Percentiles rank a stretch among this genome's conserved stretches.
Evolutionary conservation across 1,140 invertebrate genomes (phyloP).

Genomic region (Tribolium madens): DNA sequence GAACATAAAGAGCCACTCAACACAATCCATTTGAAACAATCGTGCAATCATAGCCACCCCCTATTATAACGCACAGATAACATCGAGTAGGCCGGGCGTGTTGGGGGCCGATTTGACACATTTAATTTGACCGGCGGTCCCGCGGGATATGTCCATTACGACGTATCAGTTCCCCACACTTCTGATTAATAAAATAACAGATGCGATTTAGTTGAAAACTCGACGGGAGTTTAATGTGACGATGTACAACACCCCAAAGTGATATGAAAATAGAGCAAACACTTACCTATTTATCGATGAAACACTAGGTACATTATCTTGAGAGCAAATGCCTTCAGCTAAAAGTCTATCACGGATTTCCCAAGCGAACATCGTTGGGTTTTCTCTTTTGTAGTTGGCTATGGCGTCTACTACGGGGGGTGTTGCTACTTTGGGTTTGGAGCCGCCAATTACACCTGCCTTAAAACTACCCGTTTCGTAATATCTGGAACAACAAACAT

Average conservation of each 20-base stretch:
- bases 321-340: conserved; percentile 96
- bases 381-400: conserved; percentile 97
- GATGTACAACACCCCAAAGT: not conserved
- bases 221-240: conserved; percentile 5
- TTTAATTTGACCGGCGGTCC: conserved; percentile 60
- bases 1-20: conserved; percentile 25
- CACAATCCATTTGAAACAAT: conserved; percentile 58
- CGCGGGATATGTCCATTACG: conserved; percentile 53
- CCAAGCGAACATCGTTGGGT: conserved; percentile 99
- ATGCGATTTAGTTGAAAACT: conserved; percentile 44
- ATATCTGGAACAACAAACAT: conserved; percentile 77
- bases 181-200: conserved; percentile 55
- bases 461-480: conserved; percentile 99
- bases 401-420: conserved; percentile 98
- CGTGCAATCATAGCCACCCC: conserved; percentile 58
- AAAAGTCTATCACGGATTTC: conserved; percentile 97
- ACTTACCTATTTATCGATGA: conserved; percentile 98
- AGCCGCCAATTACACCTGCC: conserved; percentile 98
- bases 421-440: conserved; percentile 99
- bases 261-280: not conserved
- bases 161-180: conserved; percentile 43
- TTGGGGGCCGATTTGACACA: conserved; percentile 60
- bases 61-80: conserved; percentile 37
- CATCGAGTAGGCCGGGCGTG: conserved; percentile 48
- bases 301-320: conserved; percentile 98